Base-by-base conservation (phyloP, 2,113 vertebrate species). In the Eclectus roratus region DNA sequence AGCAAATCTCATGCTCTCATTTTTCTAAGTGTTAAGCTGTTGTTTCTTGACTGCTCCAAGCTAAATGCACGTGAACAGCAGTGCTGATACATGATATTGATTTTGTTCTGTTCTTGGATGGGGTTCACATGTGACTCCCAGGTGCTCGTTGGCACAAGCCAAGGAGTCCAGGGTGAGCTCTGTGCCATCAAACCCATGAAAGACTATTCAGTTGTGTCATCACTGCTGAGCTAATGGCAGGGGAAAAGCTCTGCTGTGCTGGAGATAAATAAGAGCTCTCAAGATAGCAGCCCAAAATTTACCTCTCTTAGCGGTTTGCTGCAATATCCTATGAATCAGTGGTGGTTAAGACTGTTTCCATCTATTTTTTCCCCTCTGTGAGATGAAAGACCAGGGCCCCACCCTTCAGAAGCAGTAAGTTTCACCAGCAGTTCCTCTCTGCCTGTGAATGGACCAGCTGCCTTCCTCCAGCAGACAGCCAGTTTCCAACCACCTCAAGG, bases 291-390 rank as follows among this genome's bases (percentile, higher is more conserved):
- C 53, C 71, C 71, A 35, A 33, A 88, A 61, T 82, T 50, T 68
- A 70, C 89, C 68, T 90, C 53, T 50, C 20, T n/a, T 15, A 83
- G 82, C 88, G 82, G 68, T 71, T 86, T 76, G 35, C 31, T 84
- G 88, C 64, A 86, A 60, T 63, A 90, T 39, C 76, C 55, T 71
- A 39, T 83, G 85, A 89, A 89, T 78, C 88, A 83, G 79, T 25
- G 5, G 72, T 1, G 31, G 58, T 64, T 68, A n/a, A 72, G 33
- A 33, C 64, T 78, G 24, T 60, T 95, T 70, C 60, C 55, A 39
- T 71, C 27, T 31, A 2, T 29, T 46, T 87, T 79, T 41, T 20
- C 31, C 41, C 6, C 17, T 31, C 44, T 23, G 8, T 37, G 44
- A 91, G 70, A 82, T 52, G 61, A 50, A 91, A 92, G 65, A 6